These are phyloP conservation scores for Notoglanidium macrostoma DNA, from an alignment of 2,797 vertebrate species.

Conservation along the genomic window DNA sequence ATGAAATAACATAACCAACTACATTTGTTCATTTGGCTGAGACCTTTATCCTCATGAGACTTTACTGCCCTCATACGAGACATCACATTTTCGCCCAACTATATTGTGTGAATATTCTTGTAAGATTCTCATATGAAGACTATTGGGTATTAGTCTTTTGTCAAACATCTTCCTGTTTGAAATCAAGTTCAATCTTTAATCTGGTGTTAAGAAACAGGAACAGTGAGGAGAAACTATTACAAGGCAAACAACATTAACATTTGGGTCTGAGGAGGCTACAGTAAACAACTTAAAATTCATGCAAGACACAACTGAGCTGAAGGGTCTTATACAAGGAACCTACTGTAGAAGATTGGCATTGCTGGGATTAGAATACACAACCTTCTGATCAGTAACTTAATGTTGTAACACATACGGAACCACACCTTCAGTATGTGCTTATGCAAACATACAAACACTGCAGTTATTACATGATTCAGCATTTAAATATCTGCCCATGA, in stretches of 20 bases:
- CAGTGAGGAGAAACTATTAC: no score
- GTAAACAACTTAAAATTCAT: neutral
- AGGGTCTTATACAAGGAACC: neutral
- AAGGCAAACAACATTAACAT: no score
- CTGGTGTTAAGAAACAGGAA: no score
- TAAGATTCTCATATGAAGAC: no score
- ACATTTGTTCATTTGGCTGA: neutral
- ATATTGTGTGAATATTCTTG: no score
- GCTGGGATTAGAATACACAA: neutral
- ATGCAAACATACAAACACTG: neutral
- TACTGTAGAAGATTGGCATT: neutral
- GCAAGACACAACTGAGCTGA: neutral
- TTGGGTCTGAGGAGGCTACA: neutral
- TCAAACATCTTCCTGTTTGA: no score
- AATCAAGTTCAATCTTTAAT: no score
- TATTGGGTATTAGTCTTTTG: no score
- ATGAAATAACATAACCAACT: neutral
- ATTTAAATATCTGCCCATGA: neutral
- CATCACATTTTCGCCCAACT: no score
- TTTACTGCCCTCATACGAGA: no score
- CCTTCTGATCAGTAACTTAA: neutral
- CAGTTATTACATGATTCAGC: neutral
- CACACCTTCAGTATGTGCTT: neutral
- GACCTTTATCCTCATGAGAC: no score
- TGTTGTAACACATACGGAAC: neutral